Evolutionary conservation across 2,888 invertebrate genomes (phyloP).

Genomic region (Lithodes maja): DNA sequence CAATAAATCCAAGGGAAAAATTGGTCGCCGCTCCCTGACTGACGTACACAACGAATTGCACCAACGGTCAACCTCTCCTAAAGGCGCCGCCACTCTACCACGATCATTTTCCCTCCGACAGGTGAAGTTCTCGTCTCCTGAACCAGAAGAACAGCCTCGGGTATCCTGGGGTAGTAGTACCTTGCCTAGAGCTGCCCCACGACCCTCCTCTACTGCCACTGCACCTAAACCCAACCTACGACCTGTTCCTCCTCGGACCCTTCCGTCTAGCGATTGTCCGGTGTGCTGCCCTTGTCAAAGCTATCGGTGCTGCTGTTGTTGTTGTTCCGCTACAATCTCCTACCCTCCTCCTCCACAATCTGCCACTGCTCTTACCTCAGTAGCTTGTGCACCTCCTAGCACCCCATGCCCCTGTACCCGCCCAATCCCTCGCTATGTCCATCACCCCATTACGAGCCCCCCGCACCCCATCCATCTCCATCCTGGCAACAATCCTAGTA

Average conservation of each 20-base stretch:
- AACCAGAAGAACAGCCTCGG: neutral
- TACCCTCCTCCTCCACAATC: neutral
- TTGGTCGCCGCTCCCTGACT: constrained; percentile 4
- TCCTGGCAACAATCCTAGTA: neutral
- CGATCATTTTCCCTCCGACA: neutral
- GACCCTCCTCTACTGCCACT: neutral
- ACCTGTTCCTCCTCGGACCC: neutral
- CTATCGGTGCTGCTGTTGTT: constrained; percentile 23
- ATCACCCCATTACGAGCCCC: neutral
- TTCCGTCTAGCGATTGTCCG: neutral
- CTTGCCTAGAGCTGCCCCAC: constrained; percentile 9
- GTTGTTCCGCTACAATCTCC: neutral
- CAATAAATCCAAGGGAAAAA: too few species aligned
- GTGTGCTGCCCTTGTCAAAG: constrained; percentile 23
- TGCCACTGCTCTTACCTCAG: neutral
- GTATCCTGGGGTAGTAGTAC: constrained; percentile 14
- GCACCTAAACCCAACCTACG: neutral
- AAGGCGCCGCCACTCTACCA: constrained; percentile 4
- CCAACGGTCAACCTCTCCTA: neutral
- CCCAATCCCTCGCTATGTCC: neutral
- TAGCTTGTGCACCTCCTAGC: too few species aligned
- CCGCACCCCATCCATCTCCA: neutral
- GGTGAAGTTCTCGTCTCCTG: neutral
- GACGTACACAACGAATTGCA: neutral
- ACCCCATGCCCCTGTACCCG: neutral